These are phyloP conservation scores for Gymnopithys bicolor DNA, from an alignment of 2,797 vertebrate species.

Conservation along the genomic window DNA sequence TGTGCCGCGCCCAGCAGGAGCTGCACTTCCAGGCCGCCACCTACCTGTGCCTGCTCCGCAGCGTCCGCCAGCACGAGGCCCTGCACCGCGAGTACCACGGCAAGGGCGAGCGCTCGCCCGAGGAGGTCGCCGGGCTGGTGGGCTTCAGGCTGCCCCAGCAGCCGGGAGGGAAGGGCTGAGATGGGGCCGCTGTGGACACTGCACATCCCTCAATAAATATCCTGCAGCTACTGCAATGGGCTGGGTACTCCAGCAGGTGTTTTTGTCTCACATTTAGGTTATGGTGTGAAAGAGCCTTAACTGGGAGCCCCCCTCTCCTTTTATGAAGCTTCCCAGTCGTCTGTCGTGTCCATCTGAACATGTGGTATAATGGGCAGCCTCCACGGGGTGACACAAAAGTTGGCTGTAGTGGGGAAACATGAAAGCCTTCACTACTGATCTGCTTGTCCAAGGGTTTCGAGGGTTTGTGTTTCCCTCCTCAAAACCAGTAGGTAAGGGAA, in stretches of 20 bases:
- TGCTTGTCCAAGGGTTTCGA: not conserved
- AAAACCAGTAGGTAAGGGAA: not conserved
- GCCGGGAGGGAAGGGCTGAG: constrained; percentile 93
- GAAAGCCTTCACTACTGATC: not conserved
- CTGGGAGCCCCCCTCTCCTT: fast-evolving
- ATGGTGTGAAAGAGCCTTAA: fast-evolving
- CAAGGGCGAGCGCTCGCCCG: constrained; percentile 81
- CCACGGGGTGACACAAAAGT: fast-evolving
- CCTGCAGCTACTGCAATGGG: not conserved
- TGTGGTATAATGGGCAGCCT: not conserved
- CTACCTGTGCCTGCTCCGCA: constrained; percentile 89
- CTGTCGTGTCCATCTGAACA: fast-evolving
- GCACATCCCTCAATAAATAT: not conserved
- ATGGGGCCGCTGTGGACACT: fast-evolving
- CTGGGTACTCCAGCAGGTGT: not conserved
- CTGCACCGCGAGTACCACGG: constrained; percentile 88
- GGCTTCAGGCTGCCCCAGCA: constrained; percentile 91
- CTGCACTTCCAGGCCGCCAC: constrained; percentile 88
- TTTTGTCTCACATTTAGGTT: not conserved
- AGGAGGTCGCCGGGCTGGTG: constrained; percentile 85
- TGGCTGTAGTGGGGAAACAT: fast-evolving
- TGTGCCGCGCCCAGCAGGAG: constrained; percentile 90
- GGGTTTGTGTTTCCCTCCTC: not conserved
- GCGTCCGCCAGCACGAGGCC: constrained; percentile 82
- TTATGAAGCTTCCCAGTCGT: fast-evolving